Conservation (phyloP, 1,140 invertebrate species). For the Nymphalis io region DNA sequence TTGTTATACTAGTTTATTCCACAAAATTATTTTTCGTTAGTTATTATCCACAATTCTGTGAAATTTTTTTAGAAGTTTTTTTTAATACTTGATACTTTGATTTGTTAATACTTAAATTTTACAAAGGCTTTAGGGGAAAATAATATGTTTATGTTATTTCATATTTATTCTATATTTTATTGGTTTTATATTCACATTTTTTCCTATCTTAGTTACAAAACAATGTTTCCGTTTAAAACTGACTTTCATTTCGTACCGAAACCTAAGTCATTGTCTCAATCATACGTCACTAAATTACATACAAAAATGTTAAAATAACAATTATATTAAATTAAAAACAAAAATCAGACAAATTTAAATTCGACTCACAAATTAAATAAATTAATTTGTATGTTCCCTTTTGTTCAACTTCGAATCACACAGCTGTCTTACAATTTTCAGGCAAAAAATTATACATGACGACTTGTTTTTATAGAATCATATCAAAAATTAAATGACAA, state of each 20-base stretch:
- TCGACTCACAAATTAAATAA: no score
- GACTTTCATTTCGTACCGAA: constrained; percentile 70
- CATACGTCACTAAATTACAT: constrained; percentile 9
- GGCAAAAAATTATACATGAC: no score
- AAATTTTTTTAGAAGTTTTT: no score
- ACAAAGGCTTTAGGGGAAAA: not conserved
- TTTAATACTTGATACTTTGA: no score
- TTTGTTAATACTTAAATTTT: not conserved
- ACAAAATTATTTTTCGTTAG: no score
- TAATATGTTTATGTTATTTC: constrained; percentile 21
- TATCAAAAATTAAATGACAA: constrained; percentile 51
- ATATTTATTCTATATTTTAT: constrained; percentile 73
- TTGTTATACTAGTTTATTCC: no score
- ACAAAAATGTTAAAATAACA: not conserved
- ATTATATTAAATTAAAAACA: not conserved
- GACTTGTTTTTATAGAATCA: no score
- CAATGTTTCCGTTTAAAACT: constrained; percentile 69
- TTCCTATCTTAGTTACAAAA: constrained; percentile 76
- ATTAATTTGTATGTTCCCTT: no score
- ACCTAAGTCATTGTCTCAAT: constrained; percentile 74
- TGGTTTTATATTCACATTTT: constrained; percentile 77
- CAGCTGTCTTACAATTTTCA: no score
- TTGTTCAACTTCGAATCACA: no score
- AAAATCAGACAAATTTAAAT: not conserved
- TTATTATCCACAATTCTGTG: no score